These are phyloP conservation scores for Euplagia quadripunctaria DNA, from an alignment of 2,888 invertebrate species.

Conservation along the genomic window DNA sequence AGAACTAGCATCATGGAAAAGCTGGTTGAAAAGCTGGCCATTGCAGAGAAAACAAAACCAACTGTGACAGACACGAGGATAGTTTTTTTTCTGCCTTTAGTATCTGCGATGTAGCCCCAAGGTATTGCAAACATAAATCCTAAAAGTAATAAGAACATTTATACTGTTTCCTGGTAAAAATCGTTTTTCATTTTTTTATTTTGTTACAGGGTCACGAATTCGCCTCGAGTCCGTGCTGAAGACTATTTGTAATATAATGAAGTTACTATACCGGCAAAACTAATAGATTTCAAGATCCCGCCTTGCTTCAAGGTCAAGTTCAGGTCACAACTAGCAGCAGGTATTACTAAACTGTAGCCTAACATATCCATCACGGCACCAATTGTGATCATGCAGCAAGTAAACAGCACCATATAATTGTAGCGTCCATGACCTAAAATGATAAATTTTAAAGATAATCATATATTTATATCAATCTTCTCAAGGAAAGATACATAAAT, in stretches of 20 bases:
- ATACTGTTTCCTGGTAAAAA: too few relatives aligned
- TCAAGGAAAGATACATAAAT: too few relatives aligned
- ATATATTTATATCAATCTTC: background rate
- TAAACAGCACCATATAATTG: constrained; percentile 42
- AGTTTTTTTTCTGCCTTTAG: constrained; percentile 85
- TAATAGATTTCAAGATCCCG: constrained; percentile 51
- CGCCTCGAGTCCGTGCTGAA: too few relatives aligned
- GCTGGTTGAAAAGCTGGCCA: constrained; percentile 42
- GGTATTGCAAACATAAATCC: constrained; percentile 50
- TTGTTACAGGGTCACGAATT: too few relatives aligned
- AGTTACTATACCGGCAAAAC: constrained; percentile 52
- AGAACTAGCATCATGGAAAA: constrained; percentile 42
- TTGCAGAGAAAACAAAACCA: constrained; percentile 38
- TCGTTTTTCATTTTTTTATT: too few relatives aligned
- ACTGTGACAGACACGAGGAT: constrained; percentile 38
- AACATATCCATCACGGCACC: constrained; percentile 52
- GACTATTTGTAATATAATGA: background rate
- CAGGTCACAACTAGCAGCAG: constrained; percentile 54
- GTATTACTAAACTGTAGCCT: constrained; percentile 52
- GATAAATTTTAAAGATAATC: too few relatives aligned
- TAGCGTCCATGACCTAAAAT: constrained; percentile 52
- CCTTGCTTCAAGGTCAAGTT: constrained; percentile 46
- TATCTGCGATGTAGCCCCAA: constrained; percentile 91
- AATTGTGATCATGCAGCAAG: constrained; percentile 48
- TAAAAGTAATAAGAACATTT: constrained; percentile 18